A percentile compares a stretch with the other conserved stretches of the same genome.
These are phyloP conservation scores for Colostygia pectinataria DNA, from an alignment of 2,888 invertebrate genomes.

Conservation along the genomic window DNA sequence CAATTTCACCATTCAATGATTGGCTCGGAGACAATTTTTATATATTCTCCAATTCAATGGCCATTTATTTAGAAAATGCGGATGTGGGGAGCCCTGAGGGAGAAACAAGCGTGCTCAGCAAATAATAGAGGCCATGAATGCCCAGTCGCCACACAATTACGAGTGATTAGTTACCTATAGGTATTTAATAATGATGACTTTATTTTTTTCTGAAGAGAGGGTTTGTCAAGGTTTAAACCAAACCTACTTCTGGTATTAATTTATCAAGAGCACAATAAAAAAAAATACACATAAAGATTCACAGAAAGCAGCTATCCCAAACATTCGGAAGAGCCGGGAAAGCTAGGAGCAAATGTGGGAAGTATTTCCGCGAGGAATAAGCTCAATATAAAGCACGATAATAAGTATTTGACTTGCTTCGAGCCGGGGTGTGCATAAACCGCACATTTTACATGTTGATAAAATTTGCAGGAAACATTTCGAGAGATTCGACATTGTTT, in stretches of 20 bases:
- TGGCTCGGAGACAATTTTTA: conserved; percentile 47
- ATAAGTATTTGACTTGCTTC: conserved; percentile 9
- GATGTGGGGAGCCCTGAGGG: conserved; percentile 29
- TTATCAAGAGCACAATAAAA: too few species aligned
- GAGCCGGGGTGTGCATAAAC: conserved; percentile 1
- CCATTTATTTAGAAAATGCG: conserved; percentile 45
- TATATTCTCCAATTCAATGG: conserved; percentile 47
- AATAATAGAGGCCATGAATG: neutral
- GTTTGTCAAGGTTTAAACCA: too few species aligned
- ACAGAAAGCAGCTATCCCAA: neutral
- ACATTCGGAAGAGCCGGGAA: conserved; percentile 2
- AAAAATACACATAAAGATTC: neutral
- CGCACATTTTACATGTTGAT: neutral
- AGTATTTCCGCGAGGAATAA: conserved; percentile 11
- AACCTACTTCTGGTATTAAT: too few species aligned
- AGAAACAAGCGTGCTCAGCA: conserved; percentile 4
- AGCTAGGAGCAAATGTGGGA: neutral
- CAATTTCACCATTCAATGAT: conserved; percentile 57
- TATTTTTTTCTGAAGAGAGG: too few species aligned
- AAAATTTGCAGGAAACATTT: conserved; percentile 2
- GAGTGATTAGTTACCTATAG: too few species aligned
- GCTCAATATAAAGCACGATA: conserved; percentile 8
- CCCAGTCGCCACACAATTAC: too few species aligned
- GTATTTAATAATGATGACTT: too few species aligned
- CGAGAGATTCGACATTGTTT: neutral